Evolutionary conservation across 2,888 invertebrate species (phyloP), one percentile per base, ranked within the genome.

Genomic region (Drosophila nr. fundita): DNA sequence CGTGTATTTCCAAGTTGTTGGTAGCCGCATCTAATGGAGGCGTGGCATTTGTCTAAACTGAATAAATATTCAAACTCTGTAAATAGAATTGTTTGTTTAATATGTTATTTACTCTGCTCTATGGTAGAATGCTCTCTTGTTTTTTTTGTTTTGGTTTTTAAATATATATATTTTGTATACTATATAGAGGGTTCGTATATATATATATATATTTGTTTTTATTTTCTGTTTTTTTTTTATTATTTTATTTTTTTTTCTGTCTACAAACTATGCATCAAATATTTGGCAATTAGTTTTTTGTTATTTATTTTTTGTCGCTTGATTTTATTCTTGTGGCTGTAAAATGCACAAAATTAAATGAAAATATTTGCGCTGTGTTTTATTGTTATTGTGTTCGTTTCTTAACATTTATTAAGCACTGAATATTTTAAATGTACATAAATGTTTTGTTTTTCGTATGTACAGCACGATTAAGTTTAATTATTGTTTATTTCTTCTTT

Each of bases 281-380:
- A 89, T 87, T 87, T 87, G 87, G 87, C 87, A 87, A 87, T 85
- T 85, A 80, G 76, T 82, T 87, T 74, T 74, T 85, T 78, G 67
- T 68, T 69, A 64, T 72, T 80, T 65, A 57, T 21, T 38, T 40
- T n/a, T 40, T 40, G 13, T 55, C 13, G 27, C 15, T 54, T 63
- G 63, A 68, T 77, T 54, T 68, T 75, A 67, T 76, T 62, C 15
- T 55, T 73, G 61, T 72, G 68, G 70, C 66, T 68, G 71, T 70
- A 70, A 76, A 78, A 78, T 75, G 72, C 73, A 68, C 73, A 73
- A 84, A 87, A 84, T 83, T 73, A 85, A 87, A 82, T 83, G 81
- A 75, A 80, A 85, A 83, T 75, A 81, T 88, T 73, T 77, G 71
- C 76, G 61, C 76, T 68, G 53, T 62, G 42, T 57, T 54, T 61